Evolutionary conservation across 1,140 invertebrate species (phyloP).

Genomic region (Hyles euphorbiae): DNA sequence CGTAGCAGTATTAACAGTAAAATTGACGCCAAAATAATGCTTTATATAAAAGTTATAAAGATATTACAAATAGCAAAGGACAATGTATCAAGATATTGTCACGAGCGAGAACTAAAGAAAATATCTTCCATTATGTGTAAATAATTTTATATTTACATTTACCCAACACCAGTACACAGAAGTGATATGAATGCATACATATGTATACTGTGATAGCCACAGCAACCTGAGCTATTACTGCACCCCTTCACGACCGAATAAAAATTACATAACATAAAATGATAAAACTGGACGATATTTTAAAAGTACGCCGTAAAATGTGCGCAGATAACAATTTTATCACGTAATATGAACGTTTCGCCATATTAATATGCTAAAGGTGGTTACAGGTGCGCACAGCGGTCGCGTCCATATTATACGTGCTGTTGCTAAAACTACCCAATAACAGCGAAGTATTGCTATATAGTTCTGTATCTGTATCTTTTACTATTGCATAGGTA

Average conservation of each 20-base stretch:
- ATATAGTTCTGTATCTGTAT: too few species aligned
- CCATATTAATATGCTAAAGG: constrained; percentile 24
- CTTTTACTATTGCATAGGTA: too few species aligned
- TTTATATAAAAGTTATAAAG: too few species aligned
- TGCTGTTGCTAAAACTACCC: constrained; percentile 2
- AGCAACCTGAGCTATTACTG: too few species aligned
- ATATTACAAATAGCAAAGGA: too few species aligned
- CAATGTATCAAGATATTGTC: too few species aligned
- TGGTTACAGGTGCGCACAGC: constrained; percentile 15
- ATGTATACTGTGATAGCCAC: background rate
- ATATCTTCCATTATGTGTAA: background rate
- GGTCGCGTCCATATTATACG: constrained; percentile 12
- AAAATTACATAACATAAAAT: too few species aligned
- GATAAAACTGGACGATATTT: constrained; percentile 5
- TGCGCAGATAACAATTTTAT: constrained; percentile 14
- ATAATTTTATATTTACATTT: background rate
- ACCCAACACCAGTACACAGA: background rate
- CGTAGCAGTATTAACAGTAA: too few species aligned
- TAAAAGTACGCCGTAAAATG: constrained; percentile 9
- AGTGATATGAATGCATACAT: background rate
- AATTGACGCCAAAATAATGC: too few species aligned
- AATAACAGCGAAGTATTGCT: too few species aligned
- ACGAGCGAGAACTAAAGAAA: too few species aligned
- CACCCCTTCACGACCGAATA: too few species aligned
- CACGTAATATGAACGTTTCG: constrained; percentile 29